Evolutionary conservation across 1,140 invertebrate species (phyloP), one percentile per base, ranked within the genome.

Genomic region (Neoseiulus cucumeris): DNA sequence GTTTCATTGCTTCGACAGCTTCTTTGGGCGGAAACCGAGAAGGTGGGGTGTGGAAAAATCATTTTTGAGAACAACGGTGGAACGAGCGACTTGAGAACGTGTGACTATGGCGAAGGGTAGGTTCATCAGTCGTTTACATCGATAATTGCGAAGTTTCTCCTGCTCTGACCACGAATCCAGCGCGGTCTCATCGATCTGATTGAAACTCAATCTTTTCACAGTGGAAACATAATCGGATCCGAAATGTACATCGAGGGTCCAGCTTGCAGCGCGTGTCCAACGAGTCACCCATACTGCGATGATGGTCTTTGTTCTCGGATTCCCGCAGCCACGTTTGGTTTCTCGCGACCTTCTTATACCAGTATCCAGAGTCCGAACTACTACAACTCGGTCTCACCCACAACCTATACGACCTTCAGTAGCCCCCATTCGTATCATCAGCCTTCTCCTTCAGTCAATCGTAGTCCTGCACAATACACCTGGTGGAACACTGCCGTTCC

Each of bases 1-100:
- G 4, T 39, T 9, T 39, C 9, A 4, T 9, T 39, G 4, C 33
- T 39, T 9, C 33, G 33, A 39, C 22, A 59, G 51, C 51, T 59
- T 25, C 51, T 59, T 33, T 59, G 51, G 51, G 51, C 51, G 22
- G 51, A 59, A 17, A 59, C 51, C 51, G 51, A 59, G 22, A 59
- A 25, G 9, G 51, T 59, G 1, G 51, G 51, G 17, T 59, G 51
- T 9, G 51, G 51, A 6, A 59, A 59, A 59, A 59, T 59, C 22
- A 33, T 59, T 9, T 59, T 59, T 33, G 51, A 59, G 22, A 33
- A 33, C 1, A 59, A 59, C 33, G 51, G 51, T 14, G 51, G 25
- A 59, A 59, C 51, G 22, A 59, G 51, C 33, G 51, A 59, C 9
- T 25, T 59, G 9, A 59, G 51, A 25, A 59, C 51, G 1, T 59